Evolutionary conservation across 2,113 vertebrate genomes (phyloP).

Genomic region (Gasterosteus nipponicus): DNA sequence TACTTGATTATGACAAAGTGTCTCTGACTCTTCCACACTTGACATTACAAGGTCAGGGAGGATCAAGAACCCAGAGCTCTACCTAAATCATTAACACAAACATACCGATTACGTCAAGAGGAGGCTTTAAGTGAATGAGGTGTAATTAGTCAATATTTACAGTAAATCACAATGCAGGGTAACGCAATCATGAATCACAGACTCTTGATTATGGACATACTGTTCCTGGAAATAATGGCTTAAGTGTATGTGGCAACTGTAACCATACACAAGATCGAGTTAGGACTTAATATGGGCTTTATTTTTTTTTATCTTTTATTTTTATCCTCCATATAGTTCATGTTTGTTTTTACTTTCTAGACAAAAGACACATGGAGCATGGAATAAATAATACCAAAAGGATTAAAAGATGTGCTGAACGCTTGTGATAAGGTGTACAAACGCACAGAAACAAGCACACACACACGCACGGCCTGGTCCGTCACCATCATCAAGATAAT

Average conservation of each 20-base stretch:
- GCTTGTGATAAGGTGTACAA: slow-evolving; percentile 1
- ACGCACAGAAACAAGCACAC: slow-evolving; percentile 1
- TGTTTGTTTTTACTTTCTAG: neutral
- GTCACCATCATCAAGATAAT: slow-evolving; percentile 70
- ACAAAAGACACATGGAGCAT: neutral
- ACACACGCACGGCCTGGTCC: neutral
- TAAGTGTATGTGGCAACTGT: neutral
- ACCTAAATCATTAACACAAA: neutral
- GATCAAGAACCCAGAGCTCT: neutral
- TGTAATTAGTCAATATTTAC: neutral
- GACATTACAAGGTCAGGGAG: slow-evolving; percentile 10
- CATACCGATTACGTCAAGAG: neutral
- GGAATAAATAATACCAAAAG: slow-evolving; percentile 17
- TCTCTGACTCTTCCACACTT: neutral
- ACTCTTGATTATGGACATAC: slow-evolving; percentile 6
- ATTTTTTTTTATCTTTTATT: too few relatives aligned
- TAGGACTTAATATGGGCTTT: neutral
- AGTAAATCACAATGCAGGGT: neutral
- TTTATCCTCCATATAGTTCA: neutral
- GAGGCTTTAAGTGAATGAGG: neutral
- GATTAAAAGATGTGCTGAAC: slow-evolving; percentile 14
- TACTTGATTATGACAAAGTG: neutral
- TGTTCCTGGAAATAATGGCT: neutral
- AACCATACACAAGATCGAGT: neutral
- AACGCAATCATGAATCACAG: slow-evolving; percentile 8